Percentiles rank a stretch among this genome's conserved stretches.
phyloP scores from a whole-genome alignment of 2,888 invertebrate species.

The Zaprionus bogoriensis region DNA sequence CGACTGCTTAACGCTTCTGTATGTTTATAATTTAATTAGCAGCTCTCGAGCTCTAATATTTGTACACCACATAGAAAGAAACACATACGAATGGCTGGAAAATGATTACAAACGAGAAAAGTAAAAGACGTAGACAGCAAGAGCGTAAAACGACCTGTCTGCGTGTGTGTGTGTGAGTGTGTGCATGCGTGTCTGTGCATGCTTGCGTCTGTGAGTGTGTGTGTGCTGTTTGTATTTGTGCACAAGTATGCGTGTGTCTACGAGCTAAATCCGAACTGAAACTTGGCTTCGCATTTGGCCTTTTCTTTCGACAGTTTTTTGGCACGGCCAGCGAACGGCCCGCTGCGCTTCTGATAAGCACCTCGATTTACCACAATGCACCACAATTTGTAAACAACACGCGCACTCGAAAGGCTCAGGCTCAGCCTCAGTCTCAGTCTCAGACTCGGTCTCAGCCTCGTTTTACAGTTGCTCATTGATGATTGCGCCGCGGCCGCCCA shows the following conservation, averaged over 20 bases:
- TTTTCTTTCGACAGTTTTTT: conserved; percentile 31
- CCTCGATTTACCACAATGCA: conserved; percentile 35
- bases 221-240: conserved; percentile 31
- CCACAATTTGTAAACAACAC: conserved; percentile 66
- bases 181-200: conserved; percentile 15
- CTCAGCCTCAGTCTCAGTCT: conserved; percentile 7
- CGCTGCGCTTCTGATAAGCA: conserved; percentile 26
- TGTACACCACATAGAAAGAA: conserved; percentile 64
- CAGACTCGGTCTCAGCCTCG: conserved; percentile 36
- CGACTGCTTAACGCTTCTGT: conserved; percentile 67
- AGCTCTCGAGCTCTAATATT: conserved; percentile 77
- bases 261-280: conserved; percentile 45
- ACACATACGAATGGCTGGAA: conserved; percentile 72
- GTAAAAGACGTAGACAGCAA: conserved; percentile 77
- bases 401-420: conserved; percentile 53
- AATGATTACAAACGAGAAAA: conserved; percentile 78
- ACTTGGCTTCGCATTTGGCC: conserved; percentile 23
- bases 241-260: conserved; percentile 35
- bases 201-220: conserved; percentile 23
- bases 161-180: conserved; percentile 16
- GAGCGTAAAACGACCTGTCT: conserved; percentile 59
- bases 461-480: conserved; percentile 69
- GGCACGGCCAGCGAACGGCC: conserved; percentile 26
- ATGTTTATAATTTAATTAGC: conserved; percentile 79
- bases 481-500: conserved; percentile 65